phyloP scores from a whole-genome alignment of 2,797 vertebrate species.

The Tachyglossus aculeatus region DNA sequence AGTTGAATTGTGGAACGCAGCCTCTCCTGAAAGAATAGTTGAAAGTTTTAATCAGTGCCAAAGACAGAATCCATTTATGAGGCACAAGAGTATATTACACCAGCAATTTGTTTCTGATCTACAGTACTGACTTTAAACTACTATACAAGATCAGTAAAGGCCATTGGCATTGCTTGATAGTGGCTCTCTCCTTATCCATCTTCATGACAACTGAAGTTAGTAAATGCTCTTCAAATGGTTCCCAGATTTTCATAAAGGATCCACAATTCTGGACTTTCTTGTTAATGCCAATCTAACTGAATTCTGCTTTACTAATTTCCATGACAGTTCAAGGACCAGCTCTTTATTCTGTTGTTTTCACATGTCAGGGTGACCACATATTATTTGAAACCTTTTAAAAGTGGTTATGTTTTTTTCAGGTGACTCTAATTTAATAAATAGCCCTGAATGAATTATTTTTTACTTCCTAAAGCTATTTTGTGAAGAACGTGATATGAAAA shows the following conservation, averaged over 20 bases:
- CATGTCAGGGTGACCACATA: neutral
- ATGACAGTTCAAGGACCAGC: too few relatives aligned
- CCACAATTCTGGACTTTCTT: neutral
- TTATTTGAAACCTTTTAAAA: too few relatives aligned
- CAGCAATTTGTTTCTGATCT: neutral
- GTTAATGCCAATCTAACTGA: neutral
- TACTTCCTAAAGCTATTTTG: slow-evolving; percentile 11
- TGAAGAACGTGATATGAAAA: neutral
- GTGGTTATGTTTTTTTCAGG: too few relatives aligned
- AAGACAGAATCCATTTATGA: neutral
- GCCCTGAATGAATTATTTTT: neutral
- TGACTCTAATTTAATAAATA: neutral
- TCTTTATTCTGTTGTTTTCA: too few relatives aligned
- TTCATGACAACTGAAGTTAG: neutral
- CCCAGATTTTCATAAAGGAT: neutral
- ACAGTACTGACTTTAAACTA: neutral
- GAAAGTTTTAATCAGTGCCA: neutral
- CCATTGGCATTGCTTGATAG: neutral
- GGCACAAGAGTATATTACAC: neutral
- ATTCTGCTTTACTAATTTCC: neutral
- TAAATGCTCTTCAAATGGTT: neutral
- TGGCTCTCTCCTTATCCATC: neutral
- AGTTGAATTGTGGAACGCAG: too few relatives aligned
- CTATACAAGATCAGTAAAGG: neutral
- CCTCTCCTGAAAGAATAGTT: neutral